Evolutionary conservation across 2,797 vertebrate genomes (phyloP), one percentile per base, ranked within the genome.

Genomic region (Monodelphis domestica): DNA sequence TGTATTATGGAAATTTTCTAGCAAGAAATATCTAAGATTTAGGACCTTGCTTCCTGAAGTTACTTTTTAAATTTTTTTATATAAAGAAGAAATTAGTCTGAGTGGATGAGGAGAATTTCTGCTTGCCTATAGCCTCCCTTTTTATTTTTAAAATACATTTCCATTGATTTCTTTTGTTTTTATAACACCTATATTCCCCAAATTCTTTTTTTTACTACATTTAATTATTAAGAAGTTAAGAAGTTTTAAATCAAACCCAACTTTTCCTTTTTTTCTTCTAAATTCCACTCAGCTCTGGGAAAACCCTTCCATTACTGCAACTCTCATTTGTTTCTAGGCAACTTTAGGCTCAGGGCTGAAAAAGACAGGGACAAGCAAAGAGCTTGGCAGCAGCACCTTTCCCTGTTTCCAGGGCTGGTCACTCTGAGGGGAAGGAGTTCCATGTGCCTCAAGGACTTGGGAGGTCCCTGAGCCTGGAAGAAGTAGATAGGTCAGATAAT

Each of bases 401-500:
- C 10, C 21, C 17, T 51, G 38, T 78, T 84, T 53, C 52, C 52
- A 87, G 33, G 63, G 7, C 38, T 91, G 54, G 15, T 53, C 92
- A 91, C 38, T 56, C 28, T 50, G 17, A 92, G 70, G 56, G 6
- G 88, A 70, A 93, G 2, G 57, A 91, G 7, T 14, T 38, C 29
- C 30, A 94, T 38, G 54, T 17, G n/a, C 63, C 78, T 54, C 33
- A 87, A 24, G 3, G 26, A 50, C 53, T 94, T 56, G 53, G 5
- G 53, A 53, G 70, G 2, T 26, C 54, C 87, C 53, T 59, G 9
- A 17, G n/a, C 33, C 78, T 54, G 90, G 45, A 87, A 45, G 89
- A 29, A 45, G 91, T 52, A 95, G 45, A 59, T 89, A 89, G 11
- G 7, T n/a, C 93, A 84, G 91, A 95, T 92, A 45, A 55, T 63